Base-by-base conservation (phyloP, 2,797 vertebrate genomes). In the Prionace glauca region DNA sequence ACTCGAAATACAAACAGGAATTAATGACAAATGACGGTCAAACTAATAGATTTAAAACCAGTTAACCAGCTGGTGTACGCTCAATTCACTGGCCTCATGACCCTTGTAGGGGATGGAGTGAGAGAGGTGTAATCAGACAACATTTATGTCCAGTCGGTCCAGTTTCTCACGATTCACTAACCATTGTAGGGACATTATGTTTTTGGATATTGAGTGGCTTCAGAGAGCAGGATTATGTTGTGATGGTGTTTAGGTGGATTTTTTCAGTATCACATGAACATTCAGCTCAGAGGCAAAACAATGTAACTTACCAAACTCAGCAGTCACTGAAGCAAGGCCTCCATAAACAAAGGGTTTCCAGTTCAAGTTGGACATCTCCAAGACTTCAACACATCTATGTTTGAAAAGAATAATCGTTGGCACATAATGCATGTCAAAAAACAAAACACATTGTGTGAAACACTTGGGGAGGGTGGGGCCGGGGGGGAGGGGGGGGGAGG, bases 291-390 rank as follows among this genome's bases (percentile, higher is more conserved):
- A 45, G 36, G 16, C 36, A 84, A 12, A 29, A 18, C 0, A 45
- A 84, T 24, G 7, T 24, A 84, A 96, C 98, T 98, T 97, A 99
- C 99, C 98, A 96, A 99, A 99, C 97, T 99, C 99, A 97, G 99
- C 99, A 97, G 99, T 98, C 96, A 99, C 98, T 96, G 99, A 99
- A 97, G 99, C 99, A 98, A 99, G 98, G 96, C 99, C 99, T 96
- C 99, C 99, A 96, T 99, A 99, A 96, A 99, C 98, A 97, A 99
- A 99, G 96, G 99, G 99, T 97, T 99, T 99, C 99, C 99, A 99
- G 97, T 98, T 99, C 96, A 99, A 96, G 97, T 96, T 98, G 97
- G 97, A 97, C 99, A 99, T 99, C 96, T 98, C 98, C 96, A 97
- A 97, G 96, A 96, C 88, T 97, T 84, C 81, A 45, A 41, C 16